Evolutionary conservation across 2,113 vertebrate genomes (phyloP), one percentile per base, ranked within the genome.

Genomic region (Ellobius talpinus): DNA sequence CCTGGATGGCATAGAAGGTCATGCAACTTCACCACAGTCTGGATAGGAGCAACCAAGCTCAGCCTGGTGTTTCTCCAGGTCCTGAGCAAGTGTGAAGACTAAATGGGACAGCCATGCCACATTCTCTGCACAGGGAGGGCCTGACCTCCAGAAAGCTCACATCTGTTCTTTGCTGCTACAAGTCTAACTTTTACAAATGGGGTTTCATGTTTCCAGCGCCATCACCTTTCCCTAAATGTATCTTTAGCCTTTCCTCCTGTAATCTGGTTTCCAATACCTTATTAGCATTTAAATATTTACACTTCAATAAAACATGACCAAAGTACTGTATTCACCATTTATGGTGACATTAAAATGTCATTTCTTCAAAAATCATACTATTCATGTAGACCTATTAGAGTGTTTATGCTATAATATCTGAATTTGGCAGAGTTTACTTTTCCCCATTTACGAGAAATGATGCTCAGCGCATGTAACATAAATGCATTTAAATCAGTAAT

Each of bases 401-500:
- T 12, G 14, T 81, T 95, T 52, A 94, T 84, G 39, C 39, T n/a
- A 33, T 76, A 36, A 63, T 91, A 91, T 77, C 47, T 36, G 91
- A 95, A 77, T 90, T 21, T 23, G 81, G 26, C 89, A 24, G 14
- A 55, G 17, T 95, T 87, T 90, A 61, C 78, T 91, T 94, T 96
- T 42, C 45, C 61, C 23, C 39, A 68, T 50, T 78, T 95, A 61
- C 93, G 55, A 91, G 26, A 90, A 73, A 26, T 79, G 17, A 50
- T 90, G 31, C 13, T 85, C 42, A 70, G 26, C 73, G n/a, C 47
- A 86, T 76, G 17, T 9, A 79, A 77, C 11, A 66, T 21, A 96
- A 89, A 93, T 93, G 55, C 10, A 70, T 58, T 91, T 70, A 95
- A 90, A 88, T 86, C 29, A 94, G 87, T 58, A 90, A 85, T 68